These are phyloP conservation scores for Spilogale gracilis DNA, from an alignment of 2,113 vertebrate genomes.

Conservation along the genomic window DNA sequence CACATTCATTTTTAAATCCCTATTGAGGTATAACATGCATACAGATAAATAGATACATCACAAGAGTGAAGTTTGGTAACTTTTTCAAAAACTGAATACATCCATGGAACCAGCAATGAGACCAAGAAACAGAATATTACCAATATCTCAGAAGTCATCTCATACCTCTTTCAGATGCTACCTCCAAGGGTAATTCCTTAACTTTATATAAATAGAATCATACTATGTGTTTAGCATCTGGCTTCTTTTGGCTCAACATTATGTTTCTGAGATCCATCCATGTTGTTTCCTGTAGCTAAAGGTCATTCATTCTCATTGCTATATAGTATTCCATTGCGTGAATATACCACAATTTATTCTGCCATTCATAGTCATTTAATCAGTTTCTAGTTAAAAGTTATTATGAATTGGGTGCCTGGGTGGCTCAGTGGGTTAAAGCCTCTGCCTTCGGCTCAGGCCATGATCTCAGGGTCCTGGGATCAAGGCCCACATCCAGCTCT, in stretches of 20 bases:
- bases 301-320: neutral
- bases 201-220: neutral
- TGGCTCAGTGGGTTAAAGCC: too few species aligned
- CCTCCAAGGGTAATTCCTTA: neutral
- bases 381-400: neutral
- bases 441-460: too few species aligned
- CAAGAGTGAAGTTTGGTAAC: neutral
- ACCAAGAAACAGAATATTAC: neutral
- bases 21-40: neutral
- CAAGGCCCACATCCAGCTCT: too few species aligned
- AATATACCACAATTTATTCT: neutral
- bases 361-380: neutral
- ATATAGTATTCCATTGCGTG: neutral
- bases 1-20: neutral
- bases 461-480: too few species aligned
- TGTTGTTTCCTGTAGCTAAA: neutral
- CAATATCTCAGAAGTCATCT: neutral
- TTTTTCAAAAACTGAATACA: neutral
- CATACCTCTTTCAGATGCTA: neutral
- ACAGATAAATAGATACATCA: neutral
- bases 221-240: neutral
- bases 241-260: neutral
- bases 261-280: neutral
- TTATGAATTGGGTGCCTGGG: neutral
- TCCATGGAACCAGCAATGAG: neutral